A percentile compares a stretch with the other conserved stretches of the same genome.
These are phyloP conservation scores for Pantherophis guttatus DNA, from an alignment of 2,113 vertebrate genomes.

Conservation along the genomic window DNA sequence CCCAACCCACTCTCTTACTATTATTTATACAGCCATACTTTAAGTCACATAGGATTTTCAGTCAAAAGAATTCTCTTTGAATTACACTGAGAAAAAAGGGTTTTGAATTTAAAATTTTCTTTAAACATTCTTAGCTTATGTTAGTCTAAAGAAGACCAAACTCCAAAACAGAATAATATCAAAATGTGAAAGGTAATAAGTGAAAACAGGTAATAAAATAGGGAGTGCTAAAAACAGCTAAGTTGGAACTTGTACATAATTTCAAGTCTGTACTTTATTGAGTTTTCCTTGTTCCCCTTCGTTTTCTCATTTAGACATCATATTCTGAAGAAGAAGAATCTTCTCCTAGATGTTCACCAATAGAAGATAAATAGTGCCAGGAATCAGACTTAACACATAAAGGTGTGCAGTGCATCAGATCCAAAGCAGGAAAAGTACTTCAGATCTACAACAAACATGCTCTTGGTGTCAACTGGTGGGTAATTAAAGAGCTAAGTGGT, in stretches of 20 bases:
- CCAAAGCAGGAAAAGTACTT: background rate
- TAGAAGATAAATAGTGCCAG: background rate
- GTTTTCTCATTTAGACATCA: background rate
- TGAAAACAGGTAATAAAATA: background rate
- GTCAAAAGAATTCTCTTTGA: background rate
- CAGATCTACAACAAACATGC: background rate
- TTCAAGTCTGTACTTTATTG: background rate
- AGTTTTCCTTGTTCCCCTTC: background rate
- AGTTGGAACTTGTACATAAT: background rate
- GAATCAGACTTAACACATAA: background rate
- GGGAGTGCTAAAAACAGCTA: background rate
- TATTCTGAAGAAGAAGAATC: background rate
- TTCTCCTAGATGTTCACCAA: background rate
- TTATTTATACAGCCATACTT: constrained; percentile 26
- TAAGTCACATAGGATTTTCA: constrained; percentile 12
- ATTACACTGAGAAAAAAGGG: background rate
- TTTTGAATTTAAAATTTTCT: background rate
- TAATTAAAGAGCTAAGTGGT: background rate
- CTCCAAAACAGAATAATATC: background rate
- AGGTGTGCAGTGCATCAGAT: background rate
- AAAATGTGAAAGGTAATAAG: background rate
- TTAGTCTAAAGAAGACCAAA: background rate
- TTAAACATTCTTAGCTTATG: background rate
- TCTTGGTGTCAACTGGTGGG: background rate
- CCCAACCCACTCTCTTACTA: background rate